Conservation (phyloP, 2,113 vertebrate genomes). For the Megatriorchis doriae region DNA sequence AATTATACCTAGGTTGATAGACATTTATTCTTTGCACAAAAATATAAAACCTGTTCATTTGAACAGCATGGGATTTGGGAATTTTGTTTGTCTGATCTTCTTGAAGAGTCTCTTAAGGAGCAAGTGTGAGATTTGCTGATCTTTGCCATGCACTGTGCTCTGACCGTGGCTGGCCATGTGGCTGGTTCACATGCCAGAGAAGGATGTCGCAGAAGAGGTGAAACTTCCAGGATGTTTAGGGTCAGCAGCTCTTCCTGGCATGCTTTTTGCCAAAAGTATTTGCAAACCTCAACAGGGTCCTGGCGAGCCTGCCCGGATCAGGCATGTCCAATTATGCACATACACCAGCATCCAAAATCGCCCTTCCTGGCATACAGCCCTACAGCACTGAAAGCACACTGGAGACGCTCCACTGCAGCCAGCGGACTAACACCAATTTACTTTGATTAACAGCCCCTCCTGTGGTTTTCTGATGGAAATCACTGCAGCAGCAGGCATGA, state of each 20-base stretch:
- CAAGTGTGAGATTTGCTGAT: not conserved
- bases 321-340: not conserved
- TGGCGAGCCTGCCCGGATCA: fast-evolving
- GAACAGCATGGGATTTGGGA: not conserved
- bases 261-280: not conserved
- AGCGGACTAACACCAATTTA: not conserved
- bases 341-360: not conserved
- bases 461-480: not conserved
- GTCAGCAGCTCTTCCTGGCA: not conserved
- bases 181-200: not conserved
- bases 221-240: not conserved
- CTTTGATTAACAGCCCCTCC: not conserved
- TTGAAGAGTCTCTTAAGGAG: not conserved
- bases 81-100: not conserved
- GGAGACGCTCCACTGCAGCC: not conserved
- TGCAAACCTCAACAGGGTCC: not conserved
- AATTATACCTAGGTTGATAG: not conserved
- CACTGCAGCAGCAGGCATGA: not conserved
- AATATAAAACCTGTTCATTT: not conserved
- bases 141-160: not conserved
- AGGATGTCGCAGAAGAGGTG: not conserved
- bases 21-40: not conserved
- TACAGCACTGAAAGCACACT: fast-evolving
- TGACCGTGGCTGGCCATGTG: not conserved
- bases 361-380: not conserved